These are phyloP conservation scores for Drosophila ercepeae DNA, from an alignment of 1,140 invertebrate genomes.

Conservation along the genomic window DNA sequence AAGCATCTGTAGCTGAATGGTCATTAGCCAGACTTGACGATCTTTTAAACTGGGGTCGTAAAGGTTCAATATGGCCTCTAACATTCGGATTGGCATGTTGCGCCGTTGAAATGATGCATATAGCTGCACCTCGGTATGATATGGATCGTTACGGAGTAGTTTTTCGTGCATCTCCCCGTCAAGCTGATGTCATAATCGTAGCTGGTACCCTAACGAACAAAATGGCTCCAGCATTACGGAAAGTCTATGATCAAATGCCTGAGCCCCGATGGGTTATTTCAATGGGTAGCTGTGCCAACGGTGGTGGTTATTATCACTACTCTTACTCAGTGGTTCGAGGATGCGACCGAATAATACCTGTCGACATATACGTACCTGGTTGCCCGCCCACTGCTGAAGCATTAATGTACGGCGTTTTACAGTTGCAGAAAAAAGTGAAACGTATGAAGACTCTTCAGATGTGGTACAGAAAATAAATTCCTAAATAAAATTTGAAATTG, in stretches of 20 bases:
- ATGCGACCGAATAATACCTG: not conserved
- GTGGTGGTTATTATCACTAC: not conserved
- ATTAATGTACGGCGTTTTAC: not conserved
- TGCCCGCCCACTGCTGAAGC: not conserved
- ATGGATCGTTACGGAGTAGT: not conserved
- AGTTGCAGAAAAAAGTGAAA: not conserved
- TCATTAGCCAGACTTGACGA: not conserved
- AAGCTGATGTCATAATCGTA: not conserved
- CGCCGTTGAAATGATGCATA: not conserved
- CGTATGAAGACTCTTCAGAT: not conserved
- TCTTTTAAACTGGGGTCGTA: not conserved
- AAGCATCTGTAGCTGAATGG: not conserved
- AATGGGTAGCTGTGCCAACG: not conserved
- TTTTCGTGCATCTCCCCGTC: not conserved
- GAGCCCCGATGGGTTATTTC: not conserved
- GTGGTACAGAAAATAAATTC: not conserved
- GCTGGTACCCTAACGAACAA: not conserved
- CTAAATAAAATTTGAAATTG: not conserved
- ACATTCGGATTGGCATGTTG: not conserved
- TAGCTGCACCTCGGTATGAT: not conserved
- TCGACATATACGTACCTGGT: not conserved
- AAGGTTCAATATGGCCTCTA: not conserved
- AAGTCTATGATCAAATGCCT: not conserved
- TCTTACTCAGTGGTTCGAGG: not conserved
- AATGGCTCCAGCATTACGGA: not conserved